Evolutionary conservation across 1,140 invertebrate genomes (phyloP), one percentile per base, ranked within the genome.

Genomic region (Rhizoglyphus robini): DNA sequence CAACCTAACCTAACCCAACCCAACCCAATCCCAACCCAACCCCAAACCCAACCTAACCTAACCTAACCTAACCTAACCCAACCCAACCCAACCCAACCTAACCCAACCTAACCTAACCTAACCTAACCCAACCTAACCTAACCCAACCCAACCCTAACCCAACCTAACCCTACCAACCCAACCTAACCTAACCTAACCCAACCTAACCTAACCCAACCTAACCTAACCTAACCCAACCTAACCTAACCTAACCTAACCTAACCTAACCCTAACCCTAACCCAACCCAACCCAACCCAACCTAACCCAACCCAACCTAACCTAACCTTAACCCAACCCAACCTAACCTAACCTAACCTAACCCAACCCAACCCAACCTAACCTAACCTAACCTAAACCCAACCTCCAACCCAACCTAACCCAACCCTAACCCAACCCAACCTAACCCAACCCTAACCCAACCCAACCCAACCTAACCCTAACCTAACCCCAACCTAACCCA

Each of bases 1-100:
- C 67, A 64, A 71, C 71, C 70, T 68, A 59, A 70, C 70, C 70
- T 68, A 60, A 68, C 69, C 70, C 63, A 65, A 69, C 69, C 68
- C 65, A 64, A 69, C 67, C n/a, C n/a, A n/a, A n/a, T n/a, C n/a
- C n/a, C n/a, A n/a, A n/a, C n/a, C n/a, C n/a, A n/a, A n/a, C n/a
- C 72, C 61, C 61, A n/a, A 63, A 63, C 61, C 61, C 57, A 63
- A 63, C 61, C 61, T 54, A 63, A 63, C 61, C 61, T 63, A 63
- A 63, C 61, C 61, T 63, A 63, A 63, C 61, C 61, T 20, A 70
- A 59, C 67, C 46, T 36, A 68, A 68, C 67, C 67, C 62, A 68
- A 68, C 69, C 66, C 60, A 70, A 70, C 68, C 68, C 65, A 70
- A 70, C 69, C 69, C 60, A 70, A 70, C 69, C 68, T 67, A 69